A percentile compares a stretch with the other conserved stretches of the same genome.
These are phyloP conservation scores for Agelastica alni DNA, from an alignment of 2,888 invertebrate genomes.

Conservation along the genomic window DNA sequence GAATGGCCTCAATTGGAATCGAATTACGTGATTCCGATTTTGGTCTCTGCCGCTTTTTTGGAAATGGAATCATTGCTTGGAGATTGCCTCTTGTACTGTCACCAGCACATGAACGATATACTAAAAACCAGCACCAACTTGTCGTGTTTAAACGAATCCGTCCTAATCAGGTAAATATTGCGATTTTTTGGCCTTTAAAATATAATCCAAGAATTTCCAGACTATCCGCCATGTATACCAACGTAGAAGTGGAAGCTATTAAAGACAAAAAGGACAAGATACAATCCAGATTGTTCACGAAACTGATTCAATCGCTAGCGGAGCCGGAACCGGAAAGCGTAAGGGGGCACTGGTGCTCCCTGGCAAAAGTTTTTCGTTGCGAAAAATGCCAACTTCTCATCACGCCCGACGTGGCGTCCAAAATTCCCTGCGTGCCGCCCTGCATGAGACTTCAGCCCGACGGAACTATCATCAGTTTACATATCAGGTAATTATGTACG, in stretches of 20 bases:
- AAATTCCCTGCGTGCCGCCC: constrained; percentile 73
- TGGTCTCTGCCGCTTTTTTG: constrained; percentile 92
- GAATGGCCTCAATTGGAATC: constrained; percentile 76
- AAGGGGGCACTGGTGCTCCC: constrained; percentile 79
- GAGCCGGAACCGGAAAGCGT: constrained; percentile 76
- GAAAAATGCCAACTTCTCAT: constrained; percentile 75
- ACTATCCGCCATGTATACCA: constrained; percentile 85
- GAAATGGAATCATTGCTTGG: constrained; percentile 91
- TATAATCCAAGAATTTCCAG: no score
- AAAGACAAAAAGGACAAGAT: constrained; percentile 89
- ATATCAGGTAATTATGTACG: constrained; percentile 57
- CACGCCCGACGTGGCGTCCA: constrained; percentile 69
- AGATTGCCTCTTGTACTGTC: constrained; percentile 85
- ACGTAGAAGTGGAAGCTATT: constrained; percentile 81
- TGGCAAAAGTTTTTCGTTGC: constrained; percentile 78
- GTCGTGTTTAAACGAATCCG: constrained; percentile 82
- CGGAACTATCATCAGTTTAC: constrained; percentile 73
- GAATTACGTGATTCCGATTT: constrained; percentile 86
- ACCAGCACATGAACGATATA: constrained; percentile 84
- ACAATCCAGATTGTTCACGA: constrained; percentile 81
- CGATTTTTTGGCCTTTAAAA: no score
- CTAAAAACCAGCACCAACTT: constrained; percentile 84
- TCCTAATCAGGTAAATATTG: constrained; percentile 62
- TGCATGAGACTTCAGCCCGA: constrained; percentile 74
- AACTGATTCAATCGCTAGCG: constrained; percentile 76